A percentile compares a stretch with the other conserved stretches of the same genome.
Conservation (phyloP, 2,797 vertebrate genomes). For the Morus bassanus region DNA sequence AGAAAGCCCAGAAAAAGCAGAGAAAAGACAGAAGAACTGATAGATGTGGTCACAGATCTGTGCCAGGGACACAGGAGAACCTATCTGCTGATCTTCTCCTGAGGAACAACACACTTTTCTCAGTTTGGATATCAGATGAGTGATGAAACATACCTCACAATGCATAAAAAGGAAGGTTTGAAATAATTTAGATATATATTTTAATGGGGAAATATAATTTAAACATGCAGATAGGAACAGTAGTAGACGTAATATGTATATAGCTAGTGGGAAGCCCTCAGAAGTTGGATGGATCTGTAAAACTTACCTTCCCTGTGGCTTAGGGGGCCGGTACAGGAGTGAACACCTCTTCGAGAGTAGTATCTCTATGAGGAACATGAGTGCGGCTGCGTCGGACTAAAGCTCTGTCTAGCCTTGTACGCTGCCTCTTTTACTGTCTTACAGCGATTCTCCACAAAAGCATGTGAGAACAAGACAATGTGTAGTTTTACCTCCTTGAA, state of each 20-base stretch:
- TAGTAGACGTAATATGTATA: not conserved
- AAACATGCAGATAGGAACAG: not conserved
- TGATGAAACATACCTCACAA: not conserved
- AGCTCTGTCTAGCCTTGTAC: not conserved
- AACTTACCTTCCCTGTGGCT: not conserved
- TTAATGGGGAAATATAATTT: not conserved
- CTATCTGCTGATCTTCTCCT: not conserved
- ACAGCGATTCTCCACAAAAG: not conserved
- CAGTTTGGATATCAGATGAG: not conserved
- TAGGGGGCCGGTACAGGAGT: not conserved
- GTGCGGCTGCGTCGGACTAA: accelerated
- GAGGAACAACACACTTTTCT: not conserved
- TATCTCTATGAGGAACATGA: not conserved
- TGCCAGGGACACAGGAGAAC: not conserved
- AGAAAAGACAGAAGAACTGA: not conserved
- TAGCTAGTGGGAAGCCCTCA: not conserved
- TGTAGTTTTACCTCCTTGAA: not conserved
- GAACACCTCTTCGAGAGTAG: not conserved
- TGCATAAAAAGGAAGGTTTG: not conserved
- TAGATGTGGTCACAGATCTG: not conserved
- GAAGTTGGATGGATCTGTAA: not conserved
- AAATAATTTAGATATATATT: not conserved
- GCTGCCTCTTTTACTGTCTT: not conserved
- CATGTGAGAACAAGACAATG: not conserved
- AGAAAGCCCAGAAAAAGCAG: not conserved